Percentiles rank a stretch among this genome's conserved stretches.
Evolutionary conservation across 2,797 vertebrate species (phyloP).

Genomic region (Ceyx erithaca): DNA sequence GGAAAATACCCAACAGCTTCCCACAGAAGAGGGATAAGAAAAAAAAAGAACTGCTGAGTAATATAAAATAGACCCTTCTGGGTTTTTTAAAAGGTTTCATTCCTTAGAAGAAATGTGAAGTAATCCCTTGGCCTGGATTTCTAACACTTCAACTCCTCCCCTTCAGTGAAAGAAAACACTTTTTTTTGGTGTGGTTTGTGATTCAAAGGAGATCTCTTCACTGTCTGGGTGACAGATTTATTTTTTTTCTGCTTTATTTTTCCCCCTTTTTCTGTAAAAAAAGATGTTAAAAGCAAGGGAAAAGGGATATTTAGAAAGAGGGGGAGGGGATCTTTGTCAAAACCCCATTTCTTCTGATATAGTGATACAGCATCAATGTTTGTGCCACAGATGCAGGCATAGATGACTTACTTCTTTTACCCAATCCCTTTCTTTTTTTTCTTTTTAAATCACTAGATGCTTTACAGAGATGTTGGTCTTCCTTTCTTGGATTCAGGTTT

Average conservation of each 20-base stretch:
- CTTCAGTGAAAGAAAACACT: background rate
- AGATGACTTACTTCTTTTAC: background rate
- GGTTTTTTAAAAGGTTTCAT: background rate
- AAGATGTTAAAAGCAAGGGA: background rate
- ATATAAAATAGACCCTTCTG: conserved; percentile 40
- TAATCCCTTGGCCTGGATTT: conserved; percentile 47
- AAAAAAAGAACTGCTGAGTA: conserved; percentile 62
- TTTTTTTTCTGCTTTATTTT: background rate
- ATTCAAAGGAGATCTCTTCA: conserved; percentile 12
- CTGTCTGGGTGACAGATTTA: background rate
- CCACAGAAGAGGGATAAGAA: background rate
- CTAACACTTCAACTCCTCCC: background rate
- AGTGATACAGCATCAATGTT: background rate
- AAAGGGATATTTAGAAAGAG: background rate
- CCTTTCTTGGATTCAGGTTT: background rate
- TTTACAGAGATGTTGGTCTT: background rate
- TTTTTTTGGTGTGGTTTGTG: conserved; percentile 2
- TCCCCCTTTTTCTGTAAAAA: background rate
- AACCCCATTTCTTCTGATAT: background rate
- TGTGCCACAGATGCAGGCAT: background rate
- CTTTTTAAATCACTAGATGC: background rate
- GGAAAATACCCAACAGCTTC: background rate
- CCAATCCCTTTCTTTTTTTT: background rate
- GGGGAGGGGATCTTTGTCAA: background rate
- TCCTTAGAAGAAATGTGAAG: conserved; percentile 18